Evolutionary conservation across 2,888 invertebrate genomes (phyloP).

Genomic region (Bombylius discolor): DNA sequence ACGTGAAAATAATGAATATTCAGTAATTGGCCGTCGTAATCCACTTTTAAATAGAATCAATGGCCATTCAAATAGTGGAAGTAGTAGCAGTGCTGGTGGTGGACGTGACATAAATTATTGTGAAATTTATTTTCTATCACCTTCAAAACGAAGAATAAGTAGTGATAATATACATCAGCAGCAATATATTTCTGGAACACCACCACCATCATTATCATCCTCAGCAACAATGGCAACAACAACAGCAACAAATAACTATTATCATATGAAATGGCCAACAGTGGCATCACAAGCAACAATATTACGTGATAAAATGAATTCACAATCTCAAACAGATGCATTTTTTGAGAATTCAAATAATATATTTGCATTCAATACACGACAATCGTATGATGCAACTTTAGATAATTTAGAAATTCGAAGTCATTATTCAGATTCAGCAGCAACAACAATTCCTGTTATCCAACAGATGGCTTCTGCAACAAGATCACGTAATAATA

Average conservation of each 20-base stretch:
- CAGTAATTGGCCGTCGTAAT: neutral
- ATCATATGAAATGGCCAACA: neutral
- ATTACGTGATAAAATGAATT: neutral
- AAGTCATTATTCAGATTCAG: conserved; percentile 26
- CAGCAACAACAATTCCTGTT: conserved; percentile 2
- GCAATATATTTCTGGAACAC: too few species aligned
- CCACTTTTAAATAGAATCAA: conserved; percentile 13
- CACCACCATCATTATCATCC: too few species aligned
- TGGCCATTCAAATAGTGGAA: conserved; percentile 22
- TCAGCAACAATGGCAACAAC: conserved; percentile 9
- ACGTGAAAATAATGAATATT: neutral
- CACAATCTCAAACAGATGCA: neutral
- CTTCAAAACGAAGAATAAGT: conserved; percentile 28
- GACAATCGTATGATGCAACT: conserved; percentile 13
- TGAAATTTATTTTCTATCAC: conserved; percentile 33
- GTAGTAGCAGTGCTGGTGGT: conserved; percentile 26
- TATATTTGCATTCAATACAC: neutral
- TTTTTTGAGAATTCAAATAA: neutral
- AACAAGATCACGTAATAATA: conserved; percentile 17
- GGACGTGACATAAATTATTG: conserved; percentile 17
- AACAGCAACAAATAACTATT: neutral
- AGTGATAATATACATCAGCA: conserved; percentile 5
- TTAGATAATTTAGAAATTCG: conserved; percentile 24
- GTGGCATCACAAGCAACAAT: neutral
- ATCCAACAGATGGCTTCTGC: neutral